These are phyloP conservation scores for Mohoua ochrocephala DNA, from an alignment of 2,113 vertebrate species.

Conservation along the genomic window DNA sequence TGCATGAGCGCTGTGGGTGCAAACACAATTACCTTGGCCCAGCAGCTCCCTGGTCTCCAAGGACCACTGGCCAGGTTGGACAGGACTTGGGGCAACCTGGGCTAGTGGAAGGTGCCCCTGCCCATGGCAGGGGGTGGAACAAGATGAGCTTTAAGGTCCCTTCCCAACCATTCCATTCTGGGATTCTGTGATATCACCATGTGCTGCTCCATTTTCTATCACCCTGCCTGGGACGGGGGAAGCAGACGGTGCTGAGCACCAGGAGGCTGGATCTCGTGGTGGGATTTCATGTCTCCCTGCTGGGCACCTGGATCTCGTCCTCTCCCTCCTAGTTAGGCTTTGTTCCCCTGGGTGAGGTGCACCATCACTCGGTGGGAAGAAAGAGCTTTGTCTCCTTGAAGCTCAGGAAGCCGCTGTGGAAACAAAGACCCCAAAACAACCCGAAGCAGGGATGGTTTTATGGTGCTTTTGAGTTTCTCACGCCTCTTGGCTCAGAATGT, in stretches of 20 bases:
- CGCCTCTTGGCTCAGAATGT: neutral
- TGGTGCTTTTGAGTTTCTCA: neutral
- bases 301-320: neutral
- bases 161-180: neutral
- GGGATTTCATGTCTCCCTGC: neutral
- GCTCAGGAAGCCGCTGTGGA: neutral
- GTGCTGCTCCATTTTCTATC: neutral
- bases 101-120: neutral
- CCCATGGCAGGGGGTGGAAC: neutral
- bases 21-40: neutral
- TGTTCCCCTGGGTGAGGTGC: neutral
- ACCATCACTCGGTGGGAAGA: neutral
- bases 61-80: neutral
- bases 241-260: neutral
- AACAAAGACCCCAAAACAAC: neutral
- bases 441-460: neutral
- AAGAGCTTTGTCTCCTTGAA: neutral
- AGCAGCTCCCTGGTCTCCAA: neutral
- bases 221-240: accelerated
- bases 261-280: accelerated
- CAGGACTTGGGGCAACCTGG: accelerated
- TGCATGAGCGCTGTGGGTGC: neutral
- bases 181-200: accelerated
- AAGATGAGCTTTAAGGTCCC: neutral
- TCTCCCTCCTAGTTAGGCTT: neutral